Evolutionary conservation across 2,113 vertebrate species (phyloP), one percentile per base, ranked within the genome.

Genomic region (Megaleporinus macrocephalus): DNA sequence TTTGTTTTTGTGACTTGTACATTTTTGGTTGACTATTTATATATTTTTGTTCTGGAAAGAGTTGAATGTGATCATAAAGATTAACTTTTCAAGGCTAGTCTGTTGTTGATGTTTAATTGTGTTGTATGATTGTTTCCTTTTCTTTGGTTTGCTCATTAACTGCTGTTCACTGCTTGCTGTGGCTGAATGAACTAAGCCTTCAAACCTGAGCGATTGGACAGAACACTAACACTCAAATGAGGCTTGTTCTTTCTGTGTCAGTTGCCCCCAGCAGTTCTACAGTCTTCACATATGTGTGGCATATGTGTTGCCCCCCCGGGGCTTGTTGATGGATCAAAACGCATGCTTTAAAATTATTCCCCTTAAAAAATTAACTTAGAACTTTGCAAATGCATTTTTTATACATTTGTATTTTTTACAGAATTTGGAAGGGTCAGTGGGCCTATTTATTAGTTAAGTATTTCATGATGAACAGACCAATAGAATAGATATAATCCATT

Each of bases 11-110:
- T 87, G 81, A 84, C 86, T 85, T 88, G 90, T 90, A 92, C 55
- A 91, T 90, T 93, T 90, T 93, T 74, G 78, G 74, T 93, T 92
- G 90, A 81, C 78, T 93, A 92, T 93, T 93, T 93, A 92, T 94
- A 89, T 89, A 87, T 92, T 93, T 91, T 93, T 92, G 89, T 91
- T 93, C 86, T 82, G 82, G 88, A 90, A 90, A 87, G 84, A 88
- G 89, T 90, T 92, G 86, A 89, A 89, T 84, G 87, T 90, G 73
- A 74, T 86, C 92, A 94, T 92, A 92, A 94, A 95, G 87, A 85
- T 81, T 76, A 86, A 26, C 30, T 94, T 94, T 95, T 92, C 88
- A 91, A 90, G 30, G 47, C 27, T 33, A 83, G 63, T 16, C 24
- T 41, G 63, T 18, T 61, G 76, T 68, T 59, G 63, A 79, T 71